Evolutionary conservation across 1,140 invertebrate genomes (phyloP).

Genomic region (Drosophila mauritiana): DNA sequence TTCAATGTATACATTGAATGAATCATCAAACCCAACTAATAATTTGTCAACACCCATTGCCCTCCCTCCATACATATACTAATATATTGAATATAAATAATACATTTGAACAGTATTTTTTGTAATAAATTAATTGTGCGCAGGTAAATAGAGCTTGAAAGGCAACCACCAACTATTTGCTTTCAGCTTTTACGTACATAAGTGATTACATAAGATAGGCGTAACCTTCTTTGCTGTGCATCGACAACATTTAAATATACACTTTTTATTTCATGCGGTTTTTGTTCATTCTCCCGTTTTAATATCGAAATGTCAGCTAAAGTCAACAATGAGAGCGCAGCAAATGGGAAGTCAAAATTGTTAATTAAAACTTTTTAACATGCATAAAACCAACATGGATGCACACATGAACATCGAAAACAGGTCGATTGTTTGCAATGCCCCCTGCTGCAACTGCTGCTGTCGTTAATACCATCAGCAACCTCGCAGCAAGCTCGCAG

Average conservation of each 20-base stretch:
- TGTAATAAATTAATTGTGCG: conserved; percentile 23
- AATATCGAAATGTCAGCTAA: conserved; percentile 70
- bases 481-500: not conserved
- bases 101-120: not conserved
- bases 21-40: not conserved
- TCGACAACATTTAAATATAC: conserved; percentile 1
- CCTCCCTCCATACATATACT: no score
- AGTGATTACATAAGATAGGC: conserved; percentile 47
- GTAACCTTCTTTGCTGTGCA: conserved; percentile 2
- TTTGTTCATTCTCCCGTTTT: conserved; percentile 30
- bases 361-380: conserved; percentile 83
- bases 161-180: conserved; percentile 13
- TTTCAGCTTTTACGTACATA: conserved; percentile 11
- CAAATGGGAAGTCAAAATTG: conserved; percentile 78
- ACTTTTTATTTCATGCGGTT: conserved; percentile 29
- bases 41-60: no score
- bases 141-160: conserved; percentile 2
- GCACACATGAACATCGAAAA: conserved; percentile 22
- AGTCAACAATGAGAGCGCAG: conserved; percentile 69
- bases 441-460: conserved; percentile 17
- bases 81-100: not conserved
- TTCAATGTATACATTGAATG: not conserved
- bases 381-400: conserved; percentile 71
- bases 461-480: conserved; percentile 50
- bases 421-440: conserved; percentile 46